These are phyloP conservation scores for Drosophila mettleri DNA, from an alignment of 2,888 invertebrate genomes.

Conservation along the genomic window DNA sequence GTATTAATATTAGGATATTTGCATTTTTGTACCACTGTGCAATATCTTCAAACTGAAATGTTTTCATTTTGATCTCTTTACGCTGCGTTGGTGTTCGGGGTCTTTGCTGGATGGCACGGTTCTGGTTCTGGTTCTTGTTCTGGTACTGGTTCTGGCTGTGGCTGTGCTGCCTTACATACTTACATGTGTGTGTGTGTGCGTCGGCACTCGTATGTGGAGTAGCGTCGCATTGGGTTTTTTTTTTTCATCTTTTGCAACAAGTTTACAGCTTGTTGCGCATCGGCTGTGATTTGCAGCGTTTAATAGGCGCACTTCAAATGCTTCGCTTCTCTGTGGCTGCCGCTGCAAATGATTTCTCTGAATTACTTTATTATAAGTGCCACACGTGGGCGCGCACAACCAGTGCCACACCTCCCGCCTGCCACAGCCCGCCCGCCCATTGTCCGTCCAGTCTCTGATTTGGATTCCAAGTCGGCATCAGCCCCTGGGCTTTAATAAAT, in stretches of 20 bases:
- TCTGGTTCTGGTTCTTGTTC: constrained; percentile 37
- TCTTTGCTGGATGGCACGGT: constrained; percentile 51
- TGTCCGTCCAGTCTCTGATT: neutral
- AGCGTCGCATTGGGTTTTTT: constrained; percentile 56
- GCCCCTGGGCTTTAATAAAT: constrained; percentile 80
- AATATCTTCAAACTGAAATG: constrained; percentile 60
- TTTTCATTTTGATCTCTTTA: constrained; percentile 80
- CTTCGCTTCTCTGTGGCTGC: constrained; percentile 34
- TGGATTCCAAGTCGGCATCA: neutral
- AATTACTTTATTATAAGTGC: constrained; percentile 75
- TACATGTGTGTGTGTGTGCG: constrained; percentile 1
- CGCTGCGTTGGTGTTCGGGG: constrained; percentile 70
- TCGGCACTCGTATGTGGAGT: constrained; percentile 25
- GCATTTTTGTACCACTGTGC: constrained; percentile 42
- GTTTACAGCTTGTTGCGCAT: constrained; percentile 76
- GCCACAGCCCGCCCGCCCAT: neutral
- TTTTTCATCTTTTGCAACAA: constrained; percentile 75
- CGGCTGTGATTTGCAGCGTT: constrained; percentile 74
- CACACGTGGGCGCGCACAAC: constrained; percentile 51
- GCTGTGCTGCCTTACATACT: constrained; percentile 32
- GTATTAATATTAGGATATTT: no score
- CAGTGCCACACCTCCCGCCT: neutral
- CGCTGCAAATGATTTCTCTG: constrained; percentile 73
- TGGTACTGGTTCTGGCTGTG: constrained; percentile 39
- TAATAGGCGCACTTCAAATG: constrained; percentile 77